Conservation (phyloP, 2,888 invertebrate genomes). For the Celastrina argiolus region DNA sequence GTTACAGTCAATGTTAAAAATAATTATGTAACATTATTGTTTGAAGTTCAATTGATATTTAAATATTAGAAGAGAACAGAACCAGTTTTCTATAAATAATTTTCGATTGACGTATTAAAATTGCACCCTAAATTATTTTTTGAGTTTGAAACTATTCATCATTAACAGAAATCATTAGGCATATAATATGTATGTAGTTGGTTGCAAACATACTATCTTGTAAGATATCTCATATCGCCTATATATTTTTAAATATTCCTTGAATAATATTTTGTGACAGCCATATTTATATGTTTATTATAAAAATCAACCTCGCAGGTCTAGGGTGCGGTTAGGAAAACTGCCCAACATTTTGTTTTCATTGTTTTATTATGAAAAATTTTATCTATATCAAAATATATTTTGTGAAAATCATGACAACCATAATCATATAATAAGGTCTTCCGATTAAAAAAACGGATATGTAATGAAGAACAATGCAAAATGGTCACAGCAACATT, state of each 20-base stretch:
- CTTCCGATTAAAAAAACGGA: not conserved
- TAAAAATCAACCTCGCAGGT: slow-evolving; percentile 55
- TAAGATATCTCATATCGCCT: not conserved
- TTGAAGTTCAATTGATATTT: too few species aligned
- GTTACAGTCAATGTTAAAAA: not conserved
- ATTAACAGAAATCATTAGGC: not conserved
- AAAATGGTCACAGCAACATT: too few species aligned
- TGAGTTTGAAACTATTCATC: not conserved
- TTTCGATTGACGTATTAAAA: not conserved
- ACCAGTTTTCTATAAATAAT: not conserved
- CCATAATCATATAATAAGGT: not conserved
- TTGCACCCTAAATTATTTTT: not conserved
- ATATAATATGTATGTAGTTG: not conserved
- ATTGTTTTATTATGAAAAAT: not conserved
- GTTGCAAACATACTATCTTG: not conserved
- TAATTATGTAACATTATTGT: not conserved
- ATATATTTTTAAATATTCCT: not conserved
- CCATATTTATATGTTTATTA: slow-evolving; percentile 54
- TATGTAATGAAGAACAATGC: too few species aligned
- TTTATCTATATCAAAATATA: slow-evolving; percentile 25
- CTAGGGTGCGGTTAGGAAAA: slow-evolving; percentile 47
- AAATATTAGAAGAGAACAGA: too few species aligned
- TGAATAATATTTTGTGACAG: slow-evolving; percentile 29
- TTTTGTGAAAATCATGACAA: not conserved
- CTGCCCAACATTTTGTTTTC: not conserved